Percentiles rank a stretch among this genome's conserved stretches.
These are phyloP conservation scores for Parauchenoglanis ngamensis DNA, from an alignment of 2,797 vertebrate species.

Conservation along the genomic window DNA sequence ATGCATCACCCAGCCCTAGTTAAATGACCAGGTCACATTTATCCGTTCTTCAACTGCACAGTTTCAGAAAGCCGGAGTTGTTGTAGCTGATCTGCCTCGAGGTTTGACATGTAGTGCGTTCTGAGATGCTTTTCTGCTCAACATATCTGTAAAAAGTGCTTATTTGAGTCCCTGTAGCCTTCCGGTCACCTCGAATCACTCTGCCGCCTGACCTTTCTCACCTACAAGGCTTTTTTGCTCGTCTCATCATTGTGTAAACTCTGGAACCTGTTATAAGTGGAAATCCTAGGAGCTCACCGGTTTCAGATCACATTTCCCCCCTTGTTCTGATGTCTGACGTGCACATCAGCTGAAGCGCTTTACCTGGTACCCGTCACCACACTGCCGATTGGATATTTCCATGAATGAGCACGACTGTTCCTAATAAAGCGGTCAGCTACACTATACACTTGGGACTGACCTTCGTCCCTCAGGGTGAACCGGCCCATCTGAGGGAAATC, in stretches of 20 bases:
- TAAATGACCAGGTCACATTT: background rate
- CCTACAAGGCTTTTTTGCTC: background rate
- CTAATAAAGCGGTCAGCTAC: background rate
- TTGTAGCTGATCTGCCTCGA: background rate
- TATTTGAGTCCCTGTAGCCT: background rate
- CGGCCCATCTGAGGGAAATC: constrained; percentile 99
- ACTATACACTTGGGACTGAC: constrained; percentile 63
- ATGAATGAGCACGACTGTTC: background rate
- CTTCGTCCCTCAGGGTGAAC: constrained; percentile 97
- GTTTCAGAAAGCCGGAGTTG: background rate
- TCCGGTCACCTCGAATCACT: background rate
- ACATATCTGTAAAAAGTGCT: background rate
- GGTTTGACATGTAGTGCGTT: background rate
- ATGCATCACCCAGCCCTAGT: too few relatives aligned
- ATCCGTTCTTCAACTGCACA: background rate
- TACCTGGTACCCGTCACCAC: background rate
- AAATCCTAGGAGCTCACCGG: background rate
- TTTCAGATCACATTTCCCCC: background rate
- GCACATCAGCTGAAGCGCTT: background rate
- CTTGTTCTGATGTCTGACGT: background rate
- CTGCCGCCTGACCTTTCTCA: background rate
- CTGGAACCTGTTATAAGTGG: background rate
- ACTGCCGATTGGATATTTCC: background rate
- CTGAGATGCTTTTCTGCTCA: background rate
- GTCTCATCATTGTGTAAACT: background rate